Conservation (phyloP, 1,140 invertebrate genomes). For the Solenopsis invicta region DNA sequence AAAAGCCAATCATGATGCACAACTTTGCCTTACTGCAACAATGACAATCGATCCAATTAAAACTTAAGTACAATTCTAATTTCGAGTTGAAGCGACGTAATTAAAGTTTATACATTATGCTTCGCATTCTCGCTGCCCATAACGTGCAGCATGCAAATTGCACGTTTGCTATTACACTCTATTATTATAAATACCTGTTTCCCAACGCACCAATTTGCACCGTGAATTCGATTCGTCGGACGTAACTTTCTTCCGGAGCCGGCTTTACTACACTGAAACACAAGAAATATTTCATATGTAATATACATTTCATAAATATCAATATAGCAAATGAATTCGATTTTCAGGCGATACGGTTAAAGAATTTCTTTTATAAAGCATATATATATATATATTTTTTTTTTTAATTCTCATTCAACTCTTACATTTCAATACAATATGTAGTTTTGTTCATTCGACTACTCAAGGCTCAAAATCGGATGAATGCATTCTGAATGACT, state of each 20-base stretch:
- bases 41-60: constrained; percentile 65
- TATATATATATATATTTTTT: too few relatives aligned
- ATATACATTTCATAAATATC: constrained; percentile 27
- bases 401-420: not conserved
- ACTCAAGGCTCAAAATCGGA: constrained; percentile 34
- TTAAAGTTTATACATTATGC: constrained; percentile 62
- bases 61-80: constrained; percentile 65
- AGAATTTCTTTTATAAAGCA: not conserved
- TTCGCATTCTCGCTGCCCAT: constrained; percentile 55
- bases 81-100: constrained; percentile 59
- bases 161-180: constrained; percentile 56
- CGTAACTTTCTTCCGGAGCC: constrained; percentile 31
- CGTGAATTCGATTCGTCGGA: constrained; percentile 60
- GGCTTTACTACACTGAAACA: constrained; percentile 69
- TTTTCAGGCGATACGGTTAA: not conserved
- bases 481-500: constrained; percentile 49
- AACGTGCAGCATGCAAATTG: constrained; percentile 60
- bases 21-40: constrained; percentile 50
- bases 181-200: constrained; percentile 70
- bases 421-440: constrained; percentile 13
- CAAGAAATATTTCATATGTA: constrained; percentile 14
- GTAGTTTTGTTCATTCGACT: constrained; percentile 34
- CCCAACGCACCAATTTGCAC: constrained; percentile 69
- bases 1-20: constrained; percentile 57
- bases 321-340: not conserved